These are phyloP conservation scores for Anhinga anhinga DNA, from an alignment of 2,113 vertebrate species.

Conservation along the genomic window DNA sequence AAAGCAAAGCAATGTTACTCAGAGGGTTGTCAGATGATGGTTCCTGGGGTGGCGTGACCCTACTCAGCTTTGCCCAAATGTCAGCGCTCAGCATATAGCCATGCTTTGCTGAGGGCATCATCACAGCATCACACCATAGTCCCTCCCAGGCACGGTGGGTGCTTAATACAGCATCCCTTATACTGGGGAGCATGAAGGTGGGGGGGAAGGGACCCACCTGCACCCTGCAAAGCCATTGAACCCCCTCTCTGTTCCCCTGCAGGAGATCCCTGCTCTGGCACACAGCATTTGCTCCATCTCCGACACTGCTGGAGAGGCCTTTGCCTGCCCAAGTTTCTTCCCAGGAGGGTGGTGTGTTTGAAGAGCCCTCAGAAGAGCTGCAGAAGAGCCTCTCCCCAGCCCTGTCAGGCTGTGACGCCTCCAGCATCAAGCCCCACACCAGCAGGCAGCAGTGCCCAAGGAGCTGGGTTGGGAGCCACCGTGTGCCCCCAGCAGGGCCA, in stretches of 20 bases:
- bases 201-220: not conserved
- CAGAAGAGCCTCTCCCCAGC: not conserved
- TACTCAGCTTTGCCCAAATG: not conserved
- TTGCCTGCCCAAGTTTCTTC: not conserved
- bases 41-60: not conserved
- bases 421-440: accelerated
- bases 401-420: accelerated
- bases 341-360: not conserved
- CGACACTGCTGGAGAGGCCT: not conserved
- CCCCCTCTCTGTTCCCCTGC: not conserved
- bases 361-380: not conserved
- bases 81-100: not conserved
- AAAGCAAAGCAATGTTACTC: not conserved
- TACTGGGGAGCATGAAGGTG: not conserved
- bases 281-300: accelerated
- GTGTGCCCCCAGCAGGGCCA: accelerated
- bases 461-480: not conserved
- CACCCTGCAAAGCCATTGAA: not conserved
- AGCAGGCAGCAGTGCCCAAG: not conserved
- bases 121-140: not conserved
- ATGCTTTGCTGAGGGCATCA: not conserved
- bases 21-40: not conserved
- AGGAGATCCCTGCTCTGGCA: not conserved
- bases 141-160: not conserved
- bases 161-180: not conserved